Base-by-base conservation (phyloP, 1,140 invertebrate species). In the Popillia japonica region DNA sequence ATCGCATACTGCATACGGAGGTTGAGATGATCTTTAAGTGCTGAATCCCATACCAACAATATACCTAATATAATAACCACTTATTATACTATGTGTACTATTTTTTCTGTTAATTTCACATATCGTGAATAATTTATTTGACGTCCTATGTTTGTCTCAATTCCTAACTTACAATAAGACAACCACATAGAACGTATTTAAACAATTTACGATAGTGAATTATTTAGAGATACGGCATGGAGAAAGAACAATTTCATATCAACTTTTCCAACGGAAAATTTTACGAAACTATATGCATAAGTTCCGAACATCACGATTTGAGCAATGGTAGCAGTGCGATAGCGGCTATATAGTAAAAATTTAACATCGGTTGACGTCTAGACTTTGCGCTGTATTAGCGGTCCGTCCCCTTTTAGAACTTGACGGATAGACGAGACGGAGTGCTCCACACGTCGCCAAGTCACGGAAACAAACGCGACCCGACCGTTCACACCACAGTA, bases 391-490 rank as follows among this genome's bases (percentile, higher is more conserved):
- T 17, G 61, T 27, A 8, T 68, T 68, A 17, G 61, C 22, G 61
- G 61, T 68, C 22, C 61, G 61, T 68, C 61, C 61, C 61, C 61
- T 7, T 68, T 68, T 68, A 68, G 61, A 68, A 68, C 61, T 68
- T 68, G 61, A 68, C 61, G 61, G 61, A 68, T 20, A 68, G 61
- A 68, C 61, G 20, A 8, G 61, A 68, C 61, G 61, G 3, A 27
- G 20, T n/a, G 22, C 61, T 68, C 61, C 22, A 68, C 22, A 68
- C 61, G 61, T 68, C 61, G 61, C 61, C 61, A 34, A 23, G 61
- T 68, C 61, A 68, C 61, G 61, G 22, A 68, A 68, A 22, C 22
- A 22, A 68, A 27, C 22, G 61, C 61, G 61, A 68, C 61, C 23
- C 61, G 61, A 68, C 22, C 61, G 61, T 68, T 68, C 61, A 68